Percentiles rank a stretch among this genome's conserved stretches.
Evolutionary conservation across 2,797 vertebrate species (phyloP).

Genomic region (Acipenser oxyrinchus): DNA sequence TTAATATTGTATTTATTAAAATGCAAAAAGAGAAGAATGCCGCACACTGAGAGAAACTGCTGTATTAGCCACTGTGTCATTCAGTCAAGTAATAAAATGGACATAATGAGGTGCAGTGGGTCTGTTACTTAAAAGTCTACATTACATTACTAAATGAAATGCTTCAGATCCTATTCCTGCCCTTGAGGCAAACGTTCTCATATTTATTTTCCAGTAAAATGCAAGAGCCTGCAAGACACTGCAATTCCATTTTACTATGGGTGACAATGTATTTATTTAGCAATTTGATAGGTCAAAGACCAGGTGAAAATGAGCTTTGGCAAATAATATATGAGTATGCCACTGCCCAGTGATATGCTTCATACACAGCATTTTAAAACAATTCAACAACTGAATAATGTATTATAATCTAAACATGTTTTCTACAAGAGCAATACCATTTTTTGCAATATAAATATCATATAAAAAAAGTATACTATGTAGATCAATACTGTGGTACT

Average conservation of each 20-base stretch:
- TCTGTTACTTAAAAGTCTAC: slow-evolving; percentile 63
- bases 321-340: slow-evolving; percentile 64
- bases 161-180: slow-evolving; percentile 57
- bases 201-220: slow-evolving; percentile 54
- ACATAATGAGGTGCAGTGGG: slow-evolving; percentile 44
- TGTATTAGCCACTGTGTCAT: slow-evolving; percentile 27
- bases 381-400: no score
- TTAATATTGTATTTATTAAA: not conserved
- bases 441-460: no score
- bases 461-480: no score
- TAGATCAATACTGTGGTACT: no score
- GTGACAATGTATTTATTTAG: slow-evolving; percentile 37
- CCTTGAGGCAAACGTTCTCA: slow-evolving; percentile 57
- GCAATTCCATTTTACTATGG: slow-evolving; percentile 41
- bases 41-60: slow-evolving; percentile 39
- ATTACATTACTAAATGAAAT: slow-evolving; percentile 70
- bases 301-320: slow-evolving; percentile 57
- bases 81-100: slow-evolving; percentile 52
- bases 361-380: no score
- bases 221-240: slow-evolving; percentile 28
- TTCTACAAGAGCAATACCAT: no score
- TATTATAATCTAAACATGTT: no score
- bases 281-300: slow-evolving; percentile 40
- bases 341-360: no score
- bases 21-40: slow-evolving; percentile 39